Evolutionary conservation across 2,797 vertebrate genomes (phyloP).

Genomic region (Tolypeutes matacus): DNA sequence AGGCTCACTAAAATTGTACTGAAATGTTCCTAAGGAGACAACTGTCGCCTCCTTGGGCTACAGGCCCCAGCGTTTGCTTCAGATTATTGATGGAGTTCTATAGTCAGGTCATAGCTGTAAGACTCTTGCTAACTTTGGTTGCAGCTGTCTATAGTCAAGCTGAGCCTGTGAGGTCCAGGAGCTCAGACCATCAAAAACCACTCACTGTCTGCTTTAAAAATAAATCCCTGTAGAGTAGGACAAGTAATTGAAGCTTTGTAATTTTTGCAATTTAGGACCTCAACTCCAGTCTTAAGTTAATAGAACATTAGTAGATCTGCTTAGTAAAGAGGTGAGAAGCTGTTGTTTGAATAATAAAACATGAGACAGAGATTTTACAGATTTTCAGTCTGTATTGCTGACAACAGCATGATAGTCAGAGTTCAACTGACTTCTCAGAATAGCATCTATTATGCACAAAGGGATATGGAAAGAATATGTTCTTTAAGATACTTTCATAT

Average conservation of each 20-base stretch:
- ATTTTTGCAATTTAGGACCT: conserved; percentile 70
- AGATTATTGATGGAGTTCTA: conserved; percentile 9
- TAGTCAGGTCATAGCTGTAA: conserved; percentile 54
- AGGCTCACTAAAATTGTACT: conserved; percentile 41
- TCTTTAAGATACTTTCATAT: not conserved
- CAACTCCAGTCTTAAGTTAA: conserved; percentile 48
- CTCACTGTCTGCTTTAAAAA: conserved; percentile 65
- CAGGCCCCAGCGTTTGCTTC: not conserved
- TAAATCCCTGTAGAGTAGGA: conserved; percentile 72
- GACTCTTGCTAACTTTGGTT: conserved; percentile 71
- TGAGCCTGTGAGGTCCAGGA: not conserved
- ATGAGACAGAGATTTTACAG: conserved; percentile 37
- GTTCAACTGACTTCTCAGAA: conserved; percentile 50
- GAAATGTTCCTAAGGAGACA: conserved; percentile 63
- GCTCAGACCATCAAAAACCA: not conserved
- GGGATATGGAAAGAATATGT: conserved; percentile 14
- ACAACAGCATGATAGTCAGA: conserved; percentile 41
- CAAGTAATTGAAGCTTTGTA: conserved; percentile 75
- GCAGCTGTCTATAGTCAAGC: conserved; percentile 57
- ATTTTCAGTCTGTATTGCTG: conserved; percentile 70
- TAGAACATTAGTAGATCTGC: conserved; percentile 67
- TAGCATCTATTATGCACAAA: conserved; percentile 54
- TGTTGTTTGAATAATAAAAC: conserved; percentile 72
- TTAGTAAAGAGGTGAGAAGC: conserved; percentile 72
- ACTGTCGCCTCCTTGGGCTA: conserved; percentile 58